Evolutionary conservation across 2,797 vertebrate species (phyloP).

Genomic region (Loriculus beryllinus): DNA sequence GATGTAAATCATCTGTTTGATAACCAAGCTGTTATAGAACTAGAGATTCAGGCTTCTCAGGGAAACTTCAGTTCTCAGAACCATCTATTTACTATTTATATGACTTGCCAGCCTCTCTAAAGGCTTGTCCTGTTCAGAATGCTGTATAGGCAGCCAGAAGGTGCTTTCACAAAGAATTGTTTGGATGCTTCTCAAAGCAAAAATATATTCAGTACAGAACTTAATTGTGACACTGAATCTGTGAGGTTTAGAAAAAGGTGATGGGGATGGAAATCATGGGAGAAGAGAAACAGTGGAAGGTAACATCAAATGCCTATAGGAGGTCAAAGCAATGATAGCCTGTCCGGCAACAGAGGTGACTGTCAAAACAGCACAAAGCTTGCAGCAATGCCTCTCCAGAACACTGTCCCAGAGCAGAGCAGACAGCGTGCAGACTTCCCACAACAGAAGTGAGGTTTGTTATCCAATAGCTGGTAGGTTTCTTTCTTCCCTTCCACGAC

Average conservation of each 20-base stretch:
- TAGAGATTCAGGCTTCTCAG: conserved; percentile 28
- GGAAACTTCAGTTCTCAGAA: conserved; percentile 18
- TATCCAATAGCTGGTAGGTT: conserved; percentile 28
- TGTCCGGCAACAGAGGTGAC: not conserved
- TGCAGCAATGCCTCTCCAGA: not conserved
- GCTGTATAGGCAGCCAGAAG: conserved; percentile 12
- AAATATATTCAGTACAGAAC: conserved; percentile 25
- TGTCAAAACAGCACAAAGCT: not conserved
- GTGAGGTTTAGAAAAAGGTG: not conserved
- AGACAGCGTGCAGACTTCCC: not conserved
- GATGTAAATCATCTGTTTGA: conserved; percentile 36
- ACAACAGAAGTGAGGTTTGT: conserved; percentile 1
- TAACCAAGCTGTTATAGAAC: not conserved
- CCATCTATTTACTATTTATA: not conserved
- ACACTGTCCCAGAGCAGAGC: not conserved
- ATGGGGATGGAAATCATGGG: not conserved
- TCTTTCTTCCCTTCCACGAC: not conserved
- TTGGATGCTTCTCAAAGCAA: not conserved
- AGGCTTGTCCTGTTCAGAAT: not conserved
- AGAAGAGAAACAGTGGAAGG: not conserved
- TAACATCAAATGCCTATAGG: not conserved
- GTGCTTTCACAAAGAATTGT: conserved; percentile 42
- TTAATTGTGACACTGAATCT: conserved; percentile 9
- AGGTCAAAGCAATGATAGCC: not conserved
- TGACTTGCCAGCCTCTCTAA: conserved; percentile 16